Conservation (phyloP, 2,797 vertebrate species). For the Macropodus opercularis region DNA sequence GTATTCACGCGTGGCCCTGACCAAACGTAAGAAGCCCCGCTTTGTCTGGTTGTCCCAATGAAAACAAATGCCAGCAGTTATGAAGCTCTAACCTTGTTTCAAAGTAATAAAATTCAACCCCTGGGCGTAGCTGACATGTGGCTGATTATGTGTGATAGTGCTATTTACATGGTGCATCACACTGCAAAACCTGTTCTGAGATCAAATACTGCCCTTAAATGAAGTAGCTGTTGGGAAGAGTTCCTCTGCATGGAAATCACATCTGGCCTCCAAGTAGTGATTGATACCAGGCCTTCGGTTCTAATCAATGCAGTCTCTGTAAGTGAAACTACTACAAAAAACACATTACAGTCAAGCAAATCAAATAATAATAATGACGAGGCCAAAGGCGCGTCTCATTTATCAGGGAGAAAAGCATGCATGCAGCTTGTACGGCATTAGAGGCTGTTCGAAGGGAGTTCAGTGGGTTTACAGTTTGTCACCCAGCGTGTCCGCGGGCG, state of each 20-base stretch:
- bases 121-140: neutral
- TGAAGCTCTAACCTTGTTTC: slow-evolving; percentile 4
- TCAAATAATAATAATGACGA: slow-evolving; percentile 19
- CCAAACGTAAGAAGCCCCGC: neutral
- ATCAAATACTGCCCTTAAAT: slow-evolving; percentile 16
- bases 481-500: slow-evolving; percentile 17
- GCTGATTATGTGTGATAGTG: slow-evolving; percentile 6
- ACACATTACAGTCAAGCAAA: slow-evolving; percentile 37
- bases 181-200: neutral
- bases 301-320: slow-evolving; percentile 45
- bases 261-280: slow-evolving; percentile 35
- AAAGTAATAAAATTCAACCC: slow-evolving; percentile 20
- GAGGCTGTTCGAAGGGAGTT: slow-evolving; percentile 31
- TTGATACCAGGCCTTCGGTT: slow-evolving; percentile 50
- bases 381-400: slow-evolving; percentile 35
- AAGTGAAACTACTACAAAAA: slow-evolving; percentile 43
- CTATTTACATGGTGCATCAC: neutral
- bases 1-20: no score
- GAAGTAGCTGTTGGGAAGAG: slow-evolving; percentile 9
- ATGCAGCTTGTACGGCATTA: slow-evolving; percentile 13
- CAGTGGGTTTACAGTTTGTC: slow-evolving; percentile 47
- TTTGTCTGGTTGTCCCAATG: slow-evolving; percentile 7
- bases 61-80: neutral
- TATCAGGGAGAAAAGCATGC: slow-evolving; percentile 31
- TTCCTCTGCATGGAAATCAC: slow-evolving; percentile 35